Evolutionary conservation across 1,140 invertebrate genomes (phyloP).

Genomic region (Nylanderia fulva): DNA sequence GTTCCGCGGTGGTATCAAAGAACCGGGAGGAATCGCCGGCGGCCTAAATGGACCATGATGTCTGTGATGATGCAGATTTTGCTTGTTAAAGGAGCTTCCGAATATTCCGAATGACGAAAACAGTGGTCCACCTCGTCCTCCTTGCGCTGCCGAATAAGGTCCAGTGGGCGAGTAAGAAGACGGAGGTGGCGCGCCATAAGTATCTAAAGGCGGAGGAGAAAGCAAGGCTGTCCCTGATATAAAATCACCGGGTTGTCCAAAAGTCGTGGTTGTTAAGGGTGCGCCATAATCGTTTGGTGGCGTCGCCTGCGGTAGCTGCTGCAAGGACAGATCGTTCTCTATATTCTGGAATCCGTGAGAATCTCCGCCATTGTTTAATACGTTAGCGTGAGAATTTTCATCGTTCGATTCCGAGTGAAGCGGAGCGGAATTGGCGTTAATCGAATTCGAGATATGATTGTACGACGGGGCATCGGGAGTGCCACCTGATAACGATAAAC

Average conservation of each 20-base stretch:
- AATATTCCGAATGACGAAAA: slow-evolving; percentile 78
- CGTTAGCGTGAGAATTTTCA: slow-evolving; percentile 23
- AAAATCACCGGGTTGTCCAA: slow-evolving; percentile 67
- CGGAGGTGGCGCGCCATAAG: slow-evolving; percentile 85
- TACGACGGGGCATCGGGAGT: slow-evolving; percentile 29
- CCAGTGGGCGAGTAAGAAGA: slow-evolving; percentile 85
- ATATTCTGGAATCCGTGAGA: slow-evolving; percentile 22
- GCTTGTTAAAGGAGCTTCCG: slow-evolving; percentile 65
- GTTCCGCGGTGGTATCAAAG: slow-evolving; percentile 82
- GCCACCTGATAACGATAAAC: slow-evolving; percentile 52
- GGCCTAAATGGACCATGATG: slow-evolving; percentile 86
- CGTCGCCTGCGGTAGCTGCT: slow-evolving; percentile 69
- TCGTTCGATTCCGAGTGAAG: slow-evolving; percentile 34
- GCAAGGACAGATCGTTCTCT: slow-evolving; percentile 69
- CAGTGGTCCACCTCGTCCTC: slow-evolving; percentile 81
- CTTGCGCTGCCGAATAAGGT: slow-evolving; percentile 86
- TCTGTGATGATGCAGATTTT: slow-evolving; percentile 63
- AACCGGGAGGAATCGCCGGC: slow-evolving; percentile 80
- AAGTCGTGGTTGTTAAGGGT: slow-evolving; percentile 43
- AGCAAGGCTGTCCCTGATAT: slow-evolving; percentile 60
- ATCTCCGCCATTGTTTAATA: not conserved
- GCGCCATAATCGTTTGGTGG: slow-evolving; percentile 51
- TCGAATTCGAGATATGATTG: slow-evolving; percentile 33
- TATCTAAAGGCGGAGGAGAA: slow-evolving; percentile 77
- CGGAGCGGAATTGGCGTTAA: slow-evolving; percentile 33